phyloP scores from a whole-genome alignment of 2,797 vertebrate species.

The Carduelis carduelis region DNA sequence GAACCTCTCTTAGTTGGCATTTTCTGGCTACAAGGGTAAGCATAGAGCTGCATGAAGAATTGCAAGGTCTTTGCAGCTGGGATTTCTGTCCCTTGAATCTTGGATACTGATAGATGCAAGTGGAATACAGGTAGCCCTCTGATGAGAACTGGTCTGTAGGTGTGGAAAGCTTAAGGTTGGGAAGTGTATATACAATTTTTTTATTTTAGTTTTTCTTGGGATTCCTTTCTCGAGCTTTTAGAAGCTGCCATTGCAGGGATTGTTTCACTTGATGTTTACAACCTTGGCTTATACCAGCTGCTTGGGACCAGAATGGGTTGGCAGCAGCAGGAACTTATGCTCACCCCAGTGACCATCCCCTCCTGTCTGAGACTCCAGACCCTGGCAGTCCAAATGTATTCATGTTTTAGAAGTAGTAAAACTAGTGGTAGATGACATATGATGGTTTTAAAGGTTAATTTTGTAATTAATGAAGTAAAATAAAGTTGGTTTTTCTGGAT shows the following conservation, averaged over 20 bases:
- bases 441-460: neutral
- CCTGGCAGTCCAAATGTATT: rapidly evolving
- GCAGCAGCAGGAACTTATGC: rapidly evolving
- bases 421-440: neutral
- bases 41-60: neutral
- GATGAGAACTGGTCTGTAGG: neutral
- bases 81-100: neutral
- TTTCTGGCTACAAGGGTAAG: neutral
- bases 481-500: rapidly evolving
- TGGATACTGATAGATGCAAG: neutral
- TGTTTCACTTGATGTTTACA: neutral
- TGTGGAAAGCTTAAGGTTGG: neutral
- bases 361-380: neutral
- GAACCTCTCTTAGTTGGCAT: neutral
- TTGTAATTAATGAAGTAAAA: neutral
- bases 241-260: neutral
- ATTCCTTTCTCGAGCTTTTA: neutral
- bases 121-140: neutral
- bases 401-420: neutral
- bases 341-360: neutral
- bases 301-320: neutral
- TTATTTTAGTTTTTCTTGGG: neutral
- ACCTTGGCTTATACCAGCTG: neutral
- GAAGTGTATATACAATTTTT: neutral
- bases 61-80: neutral